Evolutionary conservation across 1,140 invertebrate genomes (phyloP), one percentile per base, ranked within the genome.

Genomic region (Ostrea denselamellosa): DNA sequence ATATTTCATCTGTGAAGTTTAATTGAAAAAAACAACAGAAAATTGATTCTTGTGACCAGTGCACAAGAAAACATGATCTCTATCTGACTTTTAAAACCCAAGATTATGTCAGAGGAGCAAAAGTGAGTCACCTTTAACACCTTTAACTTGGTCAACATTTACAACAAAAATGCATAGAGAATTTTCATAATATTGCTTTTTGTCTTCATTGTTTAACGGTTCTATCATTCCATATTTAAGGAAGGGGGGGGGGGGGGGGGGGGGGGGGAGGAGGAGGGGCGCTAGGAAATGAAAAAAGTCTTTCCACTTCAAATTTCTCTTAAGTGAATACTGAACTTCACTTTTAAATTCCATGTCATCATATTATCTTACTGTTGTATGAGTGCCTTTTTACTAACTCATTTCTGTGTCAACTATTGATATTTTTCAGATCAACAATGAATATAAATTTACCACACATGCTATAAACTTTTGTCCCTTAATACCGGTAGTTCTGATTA

Each of bases 71-170:
- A 53, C 53, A 34, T 53, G 82, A 83, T 83, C 17, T 22, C 25
- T n/a, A 83, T 53, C 22, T 7, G 68, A 77, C 25, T 77, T 62
- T 62, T 28, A 77, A 77, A 34, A 25, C 28, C 25, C 25, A 77
- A 77, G 68, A 77, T 77, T 77, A 77, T 77, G 68, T 25, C 25
- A 77, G 68, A 77, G 28, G 25, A 25, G 9, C 68, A 22, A 34
- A 77, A 77, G 68, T 25, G 22, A 34, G 68, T 77, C 25, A 25
- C 12, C 25, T 25, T 77, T 77, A 25, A 77, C 68, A 77, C 65
- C 9, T 28, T 8, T 77, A 25, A 34, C 56, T n/a, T 62, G 34
- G 34, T 44, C 34, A 44, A 44, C 5, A 2, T 44, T 44, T 44
- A 44, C 1, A 1, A 44, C 34, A 44, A 44, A 44, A 5, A 44